Percentiles rank a stretch among this genome's conserved stretches.
These are phyloP conservation scores for Thyatira batis DNA, from an alignment of 2,888 invertebrate species.

Conservation along the genomic window DNA sequence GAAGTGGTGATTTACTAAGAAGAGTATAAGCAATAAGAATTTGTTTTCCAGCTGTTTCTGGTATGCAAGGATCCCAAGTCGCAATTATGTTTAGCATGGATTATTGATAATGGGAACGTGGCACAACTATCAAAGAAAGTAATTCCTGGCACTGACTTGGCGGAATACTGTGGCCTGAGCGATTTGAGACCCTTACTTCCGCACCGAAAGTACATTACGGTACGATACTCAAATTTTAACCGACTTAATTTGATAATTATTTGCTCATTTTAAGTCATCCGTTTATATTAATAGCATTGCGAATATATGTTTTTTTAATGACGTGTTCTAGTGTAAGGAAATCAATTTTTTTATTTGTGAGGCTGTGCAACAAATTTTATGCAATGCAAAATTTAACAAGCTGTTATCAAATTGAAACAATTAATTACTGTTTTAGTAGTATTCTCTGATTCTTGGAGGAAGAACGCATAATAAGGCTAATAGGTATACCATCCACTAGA, in stretches of 20 bases:
- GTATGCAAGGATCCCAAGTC: slow-evolving; percentile 48
- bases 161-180: slow-evolving; percentile 44
- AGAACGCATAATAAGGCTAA: no score
- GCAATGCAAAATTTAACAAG: not conserved
- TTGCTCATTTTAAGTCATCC: not conserved
- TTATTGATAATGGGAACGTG: slow-evolving; percentile 24
- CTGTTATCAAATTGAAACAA: no score
- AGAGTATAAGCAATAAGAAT: not conserved
- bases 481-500: no score
- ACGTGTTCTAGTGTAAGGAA: not conserved
- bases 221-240: slow-evolving; percentile 22
- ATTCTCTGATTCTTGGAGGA: no score
- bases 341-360: not conserved
- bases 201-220: slow-evolving; percentile 29
- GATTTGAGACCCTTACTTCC: slow-evolving; percentile 27
- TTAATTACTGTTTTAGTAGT: no score
- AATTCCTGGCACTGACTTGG: slow-evolving; percentile 21
- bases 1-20: not conserved
- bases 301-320: not conserved
- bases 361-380: not conserved
- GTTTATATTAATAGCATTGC: slow-evolving; percentile 7
- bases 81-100: slow-evolving; percentile 46
- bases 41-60: slow-evolving; percentile 41
- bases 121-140: slow-evolving; percentile 21
- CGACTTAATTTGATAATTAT: slow-evolving; percentile 10